Percentiles rank a stretch among this genome's conserved stretches.
Conservation (phyloP, 2,888 invertebrate species). For the Erannis defoliaria region DNA sequence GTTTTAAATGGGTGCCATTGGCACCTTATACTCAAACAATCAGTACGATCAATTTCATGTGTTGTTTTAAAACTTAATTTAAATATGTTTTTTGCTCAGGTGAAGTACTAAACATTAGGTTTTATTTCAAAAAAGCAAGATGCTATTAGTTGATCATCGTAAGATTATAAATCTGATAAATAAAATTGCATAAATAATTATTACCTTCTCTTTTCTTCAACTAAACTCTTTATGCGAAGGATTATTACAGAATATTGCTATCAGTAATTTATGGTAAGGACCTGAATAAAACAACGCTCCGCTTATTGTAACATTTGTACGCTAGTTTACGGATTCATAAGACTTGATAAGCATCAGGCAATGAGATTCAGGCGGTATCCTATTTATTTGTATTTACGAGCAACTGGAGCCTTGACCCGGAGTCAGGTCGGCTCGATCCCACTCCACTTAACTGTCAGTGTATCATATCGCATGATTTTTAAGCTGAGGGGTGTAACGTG, state of each 20-base stretch:
- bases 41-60: too few relatives aligned
- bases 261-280: conserved; percentile 27
- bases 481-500: too few relatives aligned
- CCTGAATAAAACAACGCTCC: conserved; percentile 60
- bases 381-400: conserved; percentile 83
- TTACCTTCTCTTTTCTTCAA: conserved; percentile 3
- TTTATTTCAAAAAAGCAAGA: too few relatives aligned
- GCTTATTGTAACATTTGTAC: conserved; percentile 70
- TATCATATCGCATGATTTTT: conserved; percentile 6
- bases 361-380: conserved; percentile 75
- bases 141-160: too few relatives aligned
- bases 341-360: conserved; percentile 80
- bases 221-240: conserved; percentile 6
- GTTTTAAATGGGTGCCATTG: too few relatives aligned
- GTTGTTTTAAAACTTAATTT: too few relatives aligned
- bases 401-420: conserved; percentile 74
- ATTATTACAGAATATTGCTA: conserved; percentile 35
- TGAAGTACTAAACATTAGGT: too few relatives aligned
- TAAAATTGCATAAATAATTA: background rate
- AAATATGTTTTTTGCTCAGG: too few relatives aligned
- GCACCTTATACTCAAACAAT: too few relatives aligned
- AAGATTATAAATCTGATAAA: background rate
- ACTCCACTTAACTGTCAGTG: conserved; percentile 11
- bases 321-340: conserved; percentile 76
- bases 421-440: conserved; percentile 30